Base-by-base conservation (phyloP, 2,888 invertebrate species). In the Thymelicus lineola region DNA sequence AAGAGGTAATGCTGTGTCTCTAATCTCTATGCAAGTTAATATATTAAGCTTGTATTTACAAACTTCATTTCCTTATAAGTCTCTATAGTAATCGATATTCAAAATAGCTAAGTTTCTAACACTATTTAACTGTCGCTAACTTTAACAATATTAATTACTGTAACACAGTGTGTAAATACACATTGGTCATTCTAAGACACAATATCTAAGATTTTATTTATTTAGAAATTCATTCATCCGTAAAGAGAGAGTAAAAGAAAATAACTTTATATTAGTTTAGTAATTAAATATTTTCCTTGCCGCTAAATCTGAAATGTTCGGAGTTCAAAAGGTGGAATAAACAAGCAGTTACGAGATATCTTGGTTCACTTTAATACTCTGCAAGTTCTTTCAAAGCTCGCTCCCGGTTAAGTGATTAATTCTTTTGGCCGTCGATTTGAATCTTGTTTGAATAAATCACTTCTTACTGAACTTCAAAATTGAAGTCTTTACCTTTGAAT, bases 381-480 rank as follows among this genome's bases (percentile, higher is more conserved):
- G 65, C 72, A 82, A 83, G 76, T 83, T 84, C 80, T 82, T 83
- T 80, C 79, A 79, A 72, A 74, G 72, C 77, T 81, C 75, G 76
- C 81, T 80, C 79, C 81, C 79, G 76, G 80, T 82, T 85, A 85
- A 87, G 85, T 88, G 87, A 89, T 89, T 88, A 90, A 89, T 86
- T 87, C 85, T 86, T 86, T 85, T 82, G 79, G 81, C 76, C 75
- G 75, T 77, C 82, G 79, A 80, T 85, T 86, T 84, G 82, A 85
- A 84, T 85, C 86, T 82, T 78, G 81, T 85, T 86, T 84, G 81
- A 85, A 84, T 86, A 87, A 86, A 86, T 87, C 83, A 84, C 82
- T 81, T 78, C 75, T 72, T 72, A 73, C 76, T 75, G 76, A 78
- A 82, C 80, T 81, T 76, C 66, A 77, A 76, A 73, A 73, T 81